phyloP scores from a whole-genome alignment of 1,140 invertebrate genomes.

The Streblospio benedicti region DNA sequence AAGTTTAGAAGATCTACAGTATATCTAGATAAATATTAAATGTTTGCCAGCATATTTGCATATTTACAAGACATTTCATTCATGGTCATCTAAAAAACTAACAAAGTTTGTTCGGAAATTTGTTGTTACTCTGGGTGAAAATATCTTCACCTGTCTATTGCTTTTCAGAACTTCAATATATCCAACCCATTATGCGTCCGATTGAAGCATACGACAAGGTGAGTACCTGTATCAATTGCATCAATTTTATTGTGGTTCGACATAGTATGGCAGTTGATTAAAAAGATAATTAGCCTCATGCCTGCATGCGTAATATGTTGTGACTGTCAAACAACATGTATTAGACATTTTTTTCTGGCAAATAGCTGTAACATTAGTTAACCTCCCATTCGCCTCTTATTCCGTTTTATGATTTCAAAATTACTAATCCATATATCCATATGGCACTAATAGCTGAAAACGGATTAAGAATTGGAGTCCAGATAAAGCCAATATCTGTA shows the following conservation, averaged over 20 bases:
- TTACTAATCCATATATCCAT: too few species aligned
- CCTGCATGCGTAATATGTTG: not conserved
- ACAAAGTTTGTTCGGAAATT: not conserved
- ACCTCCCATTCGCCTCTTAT: too few species aligned
- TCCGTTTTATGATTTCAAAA: too few species aligned
- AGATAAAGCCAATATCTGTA: too few species aligned
- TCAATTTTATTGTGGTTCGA: not conserved
- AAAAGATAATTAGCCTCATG: not conserved
- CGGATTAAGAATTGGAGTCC: too few species aligned
- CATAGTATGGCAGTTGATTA: not conserved
- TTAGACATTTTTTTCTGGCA: not conserved
- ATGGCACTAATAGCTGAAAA: too few species aligned
- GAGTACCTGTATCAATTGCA: not conserved
- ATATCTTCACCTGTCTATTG: not conserved
- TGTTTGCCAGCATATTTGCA: not conserved
- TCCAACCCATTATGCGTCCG: not conserved
- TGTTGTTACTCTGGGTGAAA: not conserved
- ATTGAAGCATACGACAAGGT: not conserved
- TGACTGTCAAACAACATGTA: not conserved
- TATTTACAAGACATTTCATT: not conserved
- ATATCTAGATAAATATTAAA: not conserved
- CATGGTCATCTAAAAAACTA: too few species aligned
- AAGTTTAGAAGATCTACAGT: not conserved
- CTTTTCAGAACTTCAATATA: conserved; percentile 5
- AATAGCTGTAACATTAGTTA: not conserved